A percentile compares a stretch with the other conserved stretches of the same genome.
Conservation (phyloP, 2,888 invertebrate species). For the Phyllotreta cruciferae region DNA sequence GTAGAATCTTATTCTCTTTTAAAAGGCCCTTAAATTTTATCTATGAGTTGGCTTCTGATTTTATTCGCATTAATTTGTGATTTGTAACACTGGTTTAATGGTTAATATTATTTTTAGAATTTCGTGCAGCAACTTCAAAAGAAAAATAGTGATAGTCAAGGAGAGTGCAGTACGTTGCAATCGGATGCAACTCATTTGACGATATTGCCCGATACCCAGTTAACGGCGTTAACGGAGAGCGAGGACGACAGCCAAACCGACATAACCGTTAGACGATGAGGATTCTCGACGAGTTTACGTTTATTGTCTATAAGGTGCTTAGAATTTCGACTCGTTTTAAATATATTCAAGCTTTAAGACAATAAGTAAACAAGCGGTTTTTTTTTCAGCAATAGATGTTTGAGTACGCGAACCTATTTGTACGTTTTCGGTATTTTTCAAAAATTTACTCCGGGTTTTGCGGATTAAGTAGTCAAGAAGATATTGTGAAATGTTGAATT, state of each 20-base stretch:
- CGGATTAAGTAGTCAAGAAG: not conserved
- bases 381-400: constrained; percentile 33
- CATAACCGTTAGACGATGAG: constrained; percentile 52
- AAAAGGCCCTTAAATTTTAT: too few relatives aligned
- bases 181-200: constrained; percentile 81
- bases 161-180: constrained; percentile 76
- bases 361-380: constrained; percentile 33
- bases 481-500: not conserved
- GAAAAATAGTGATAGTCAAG: constrained; percentile 66
- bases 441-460: constrained; percentile 3
- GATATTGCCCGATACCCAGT: constrained; percentile 72
- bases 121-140: constrained; percentile 82
- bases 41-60: too few relatives aligned
- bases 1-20: too few relatives aligned
- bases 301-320: constrained; percentile 24
- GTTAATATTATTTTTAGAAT: constrained; percentile 63
- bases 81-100: too few relatives aligned
- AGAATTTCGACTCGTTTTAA: constrained; percentile 29
- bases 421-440: constrained; percentile 1
- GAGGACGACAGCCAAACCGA: constrained; percentile 64
- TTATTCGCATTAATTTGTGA: too few relatives aligned
- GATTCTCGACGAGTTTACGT: constrained; percentile 13
- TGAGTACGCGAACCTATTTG: not conserved
- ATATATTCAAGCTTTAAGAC: constrained; percentile 39
- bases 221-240: constrained; percentile 66